These are phyloP conservation scores for Sebastes itinus DNA, from an alignment of 2,797 vertebrate genomes.

Conservation along the genomic window DNA sequence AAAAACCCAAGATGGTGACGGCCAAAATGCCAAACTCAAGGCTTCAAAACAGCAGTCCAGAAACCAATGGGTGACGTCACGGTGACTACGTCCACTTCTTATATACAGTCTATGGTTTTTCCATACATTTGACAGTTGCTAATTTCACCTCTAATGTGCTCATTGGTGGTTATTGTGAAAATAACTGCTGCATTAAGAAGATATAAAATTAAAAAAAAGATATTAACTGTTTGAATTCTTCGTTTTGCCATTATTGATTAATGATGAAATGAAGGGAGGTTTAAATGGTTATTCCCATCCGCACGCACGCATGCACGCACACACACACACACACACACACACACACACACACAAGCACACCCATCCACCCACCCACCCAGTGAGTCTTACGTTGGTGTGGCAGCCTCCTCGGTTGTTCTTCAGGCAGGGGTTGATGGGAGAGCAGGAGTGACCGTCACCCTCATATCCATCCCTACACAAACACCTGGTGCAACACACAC, in stretches of 20 bases:
- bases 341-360: neutral
- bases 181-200: neutral
- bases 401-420: conserved; percentile 85
- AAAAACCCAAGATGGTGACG: too few relatives aligned
- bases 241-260: neutral
- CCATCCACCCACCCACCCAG: neutral
- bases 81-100: too few relatives aligned
- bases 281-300: neutral
- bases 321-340: too few relatives aligned
- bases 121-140: too few relatives aligned
- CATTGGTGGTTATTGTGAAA: neutral
- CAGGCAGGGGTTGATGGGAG: conserved; percentile 84
- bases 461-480: conserved; percentile 89
- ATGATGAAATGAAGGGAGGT: neutral
- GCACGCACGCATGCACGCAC: neutral
- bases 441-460: conserved; percentile 91
- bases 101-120: too few relatives aligned
- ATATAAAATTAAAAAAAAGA: neutral
- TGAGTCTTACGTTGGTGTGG: conserved; percentile 86
- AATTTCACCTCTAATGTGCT: neutral
- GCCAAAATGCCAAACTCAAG: too few relatives aligned
- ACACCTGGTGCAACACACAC: conserved; percentile 82
- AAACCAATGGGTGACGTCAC: too few relatives aligned
- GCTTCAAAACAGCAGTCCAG: too few relatives aligned
- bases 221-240: neutral